Base-by-base conservation (phyloP, 2,888 invertebrate genomes). In the Lycia hirtaria region DNA sequence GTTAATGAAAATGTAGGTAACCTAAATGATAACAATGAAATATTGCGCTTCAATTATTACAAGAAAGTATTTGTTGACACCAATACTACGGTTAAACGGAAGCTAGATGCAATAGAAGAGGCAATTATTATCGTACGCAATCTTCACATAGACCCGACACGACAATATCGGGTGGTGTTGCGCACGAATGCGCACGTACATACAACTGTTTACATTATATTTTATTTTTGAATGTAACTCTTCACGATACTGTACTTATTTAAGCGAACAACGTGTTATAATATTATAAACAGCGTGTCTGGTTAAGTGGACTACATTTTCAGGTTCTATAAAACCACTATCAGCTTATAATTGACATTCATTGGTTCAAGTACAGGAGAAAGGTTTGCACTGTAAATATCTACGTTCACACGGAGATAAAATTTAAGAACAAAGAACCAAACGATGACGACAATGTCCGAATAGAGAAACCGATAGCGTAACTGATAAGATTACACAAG, bases 181-280 rank as follows among this genome's bases (percentile, higher is more conserved):
- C 61, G 68, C 68, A 64, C 65, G 62, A 61, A 51, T 56, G 62
- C 60, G 12, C 56, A 45, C 48, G 50, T 49, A 50, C 51, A 56
- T n/a, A n/a, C 38, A 37, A 56, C 37, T 35, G 35, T 54, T 50
- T 53, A 48, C 44, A 32, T 48, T 55, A 41, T 51, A 17, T n/a
- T 35, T 60, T 63, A n/a, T n/a, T 65, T 64, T 64, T 38, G 44
- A 44, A 19, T 43, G 17, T 24, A 15, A 47, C 22, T 56, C 19
- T 48, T 57, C 37, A 48, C 41, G 19, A 56, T 26, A 37, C 35
- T 48, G 14, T 28, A 47, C 26, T 48, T 55, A 28, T 35, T 43
- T 35, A 17, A 17, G 43, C 7, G 33, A 55, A n/a, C n/a, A n/a
- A n/a, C n/a, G n/a, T n/a, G n/a, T n/a, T n/a, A n/a, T n/a, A n/a